Base-by-base conservation (phyloP, 2,888 invertebrate species). In the Proisotoma minuta region DNA sequence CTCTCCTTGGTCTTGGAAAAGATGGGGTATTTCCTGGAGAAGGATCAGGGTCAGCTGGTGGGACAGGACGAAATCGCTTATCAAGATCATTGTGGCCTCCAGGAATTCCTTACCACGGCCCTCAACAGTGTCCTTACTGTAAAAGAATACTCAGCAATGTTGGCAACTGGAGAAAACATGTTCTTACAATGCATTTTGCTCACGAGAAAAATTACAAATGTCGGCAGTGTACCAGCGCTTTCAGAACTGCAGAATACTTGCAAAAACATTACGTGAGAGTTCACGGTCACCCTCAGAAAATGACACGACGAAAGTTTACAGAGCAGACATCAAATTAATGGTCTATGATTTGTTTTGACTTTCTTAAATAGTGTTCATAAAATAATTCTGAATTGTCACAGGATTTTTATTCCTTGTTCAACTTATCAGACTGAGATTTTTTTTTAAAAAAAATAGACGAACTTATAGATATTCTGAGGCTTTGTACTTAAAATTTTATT, bases 151-250 rank as follows among this genome's bases (percentile, higher is more conserved):
- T 76, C 62, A 75, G 75, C 59, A 75, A 76, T 67, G 75, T 75
- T 60, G 75, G 75, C 52, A 76, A 76, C 67, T 75, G 75, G 75
- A 72, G 75, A 70, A 76, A 76, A 58, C 76, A 76, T 65, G 75
- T 76, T 54, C 68, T 75, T 54, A 76, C 76, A 27, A 76, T 76
- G 74, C 76, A 76, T 68, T 75, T 75, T 66, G 74, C 74, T 28
- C 69, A 75, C 54, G 74, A 75, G 51, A 73, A 75, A 69, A 73
- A 73, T 53, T 72, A 74, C 68, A 74, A 75, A 62, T 76, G 76
- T 66, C 65, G 70, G 48, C 75, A 75, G 64, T 76, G 76, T 68
- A 70, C 72, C 8, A 75, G 75, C 59, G 62, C 75, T 59, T 76
- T 76, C 68, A 66, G 76, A 62, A 76, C 76, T 28, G 71, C 75